phyloP scores from a whole-genome alignment of 2,888 invertebrate genomes.

The Hartigia nigra region DNA sequence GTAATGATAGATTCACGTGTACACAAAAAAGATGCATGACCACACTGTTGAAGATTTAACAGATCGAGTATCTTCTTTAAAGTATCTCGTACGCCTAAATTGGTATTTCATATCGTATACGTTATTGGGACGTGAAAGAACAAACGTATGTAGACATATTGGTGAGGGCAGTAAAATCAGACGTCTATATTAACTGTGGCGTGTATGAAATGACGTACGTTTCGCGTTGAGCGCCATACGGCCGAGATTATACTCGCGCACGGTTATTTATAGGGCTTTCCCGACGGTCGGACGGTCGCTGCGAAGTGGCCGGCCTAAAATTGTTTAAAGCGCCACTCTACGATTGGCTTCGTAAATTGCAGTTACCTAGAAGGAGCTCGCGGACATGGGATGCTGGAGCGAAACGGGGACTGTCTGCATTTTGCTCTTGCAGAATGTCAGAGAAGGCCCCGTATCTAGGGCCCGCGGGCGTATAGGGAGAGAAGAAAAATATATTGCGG shows the following conservation, averaged over 20 bases:
- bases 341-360: conserved; percentile 50
- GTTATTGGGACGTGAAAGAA: not conserved
- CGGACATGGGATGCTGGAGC: not conserved
- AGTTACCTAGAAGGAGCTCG: conserved; percentile 19
- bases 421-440: not conserved
- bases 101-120: not conserved
- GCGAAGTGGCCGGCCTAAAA: conserved; percentile 31
- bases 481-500: conserved; percentile 27
- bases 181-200: not conserved
- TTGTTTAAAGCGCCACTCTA: conserved; percentile 31
- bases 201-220: not conserved
- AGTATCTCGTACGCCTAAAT: not conserved
- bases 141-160: not conserved
- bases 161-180: not conserved
- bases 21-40: not conserved
- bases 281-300: conserved; percentile 21
- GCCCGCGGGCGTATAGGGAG: conserved; percentile 22
- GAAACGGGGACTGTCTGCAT: not conserved
- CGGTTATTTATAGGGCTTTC: conserved; percentile 43
- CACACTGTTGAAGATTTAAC: not conserved
- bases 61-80: too few relatives aligned
- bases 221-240: not conserved
- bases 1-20: not conserved
- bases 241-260: conserved; percentile 3
- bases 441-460: not conserved